Evolutionary conservation across 2,113 vertebrate species (phyloP).

Genomic region (human): DNA sequence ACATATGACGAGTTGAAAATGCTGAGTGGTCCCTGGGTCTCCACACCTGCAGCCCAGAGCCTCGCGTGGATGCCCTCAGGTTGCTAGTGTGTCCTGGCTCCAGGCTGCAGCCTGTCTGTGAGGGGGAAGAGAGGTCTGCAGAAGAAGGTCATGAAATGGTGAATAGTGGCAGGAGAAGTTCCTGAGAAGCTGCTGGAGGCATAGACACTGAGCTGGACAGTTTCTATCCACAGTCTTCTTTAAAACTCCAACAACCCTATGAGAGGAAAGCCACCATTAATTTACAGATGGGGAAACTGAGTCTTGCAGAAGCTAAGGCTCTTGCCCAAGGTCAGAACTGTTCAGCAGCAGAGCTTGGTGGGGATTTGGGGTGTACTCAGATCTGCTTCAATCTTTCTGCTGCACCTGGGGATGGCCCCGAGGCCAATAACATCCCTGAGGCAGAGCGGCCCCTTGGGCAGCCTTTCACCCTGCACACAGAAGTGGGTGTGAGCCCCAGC

Average conservation of each 20-base stretch:
- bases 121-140: background rate
- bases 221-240: background rate
- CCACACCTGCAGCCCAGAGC: accelerated
- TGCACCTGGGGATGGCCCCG: background rate
- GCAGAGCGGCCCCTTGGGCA: too few relatives aligned
- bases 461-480: background rate
- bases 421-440: accelerated
- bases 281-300: background rate
- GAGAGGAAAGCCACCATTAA: background rate
- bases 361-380: accelerated
- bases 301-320: background rate
- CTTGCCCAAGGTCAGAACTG: background rate
- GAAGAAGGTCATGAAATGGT: background rate
- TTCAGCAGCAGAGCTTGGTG: background rate
- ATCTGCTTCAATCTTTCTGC: background rate
- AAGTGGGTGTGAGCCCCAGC: background rate
- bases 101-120: background rate
- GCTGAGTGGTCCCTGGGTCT: background rate
- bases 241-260: background rate
- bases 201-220: background rate
- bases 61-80: accelerated
- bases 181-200: background rate
- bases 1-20: background rate
- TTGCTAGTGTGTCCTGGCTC: background rate
- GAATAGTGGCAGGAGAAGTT: background rate